Conservation (phyloP, 2,113 vertebrate genomes). For the Grantiella picta region DNA sequence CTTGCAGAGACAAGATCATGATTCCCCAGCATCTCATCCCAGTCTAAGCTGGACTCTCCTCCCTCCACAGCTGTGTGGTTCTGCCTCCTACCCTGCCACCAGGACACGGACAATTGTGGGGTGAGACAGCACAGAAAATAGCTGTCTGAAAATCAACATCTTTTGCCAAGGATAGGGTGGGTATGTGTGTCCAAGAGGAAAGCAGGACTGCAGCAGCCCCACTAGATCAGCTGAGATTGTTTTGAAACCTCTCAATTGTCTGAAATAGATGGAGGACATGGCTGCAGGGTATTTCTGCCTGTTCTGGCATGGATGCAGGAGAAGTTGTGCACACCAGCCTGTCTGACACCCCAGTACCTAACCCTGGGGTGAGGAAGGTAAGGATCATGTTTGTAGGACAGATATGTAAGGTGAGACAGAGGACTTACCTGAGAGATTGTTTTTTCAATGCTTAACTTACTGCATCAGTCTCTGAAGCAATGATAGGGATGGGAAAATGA, state of each 20-base stretch:
- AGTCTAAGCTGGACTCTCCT: accelerated
- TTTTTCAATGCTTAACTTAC: not conserved
- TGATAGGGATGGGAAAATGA: not conserved
- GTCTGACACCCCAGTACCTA: not conserved
- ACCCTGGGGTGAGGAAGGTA: not conserved
- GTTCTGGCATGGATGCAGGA: not conserved
- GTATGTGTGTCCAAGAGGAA: not conserved
- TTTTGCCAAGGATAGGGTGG: not conserved
- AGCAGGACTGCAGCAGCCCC: not conserved
- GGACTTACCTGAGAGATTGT: not conserved
- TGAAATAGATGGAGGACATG: not conserved
- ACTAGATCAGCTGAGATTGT: not conserved
- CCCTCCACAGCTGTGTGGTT: not conserved
- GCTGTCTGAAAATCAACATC: not conserved
- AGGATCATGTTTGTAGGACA: not conserved
- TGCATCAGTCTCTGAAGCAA: not conserved
- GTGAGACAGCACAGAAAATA: not conserved
- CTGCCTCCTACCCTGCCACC: not conserved
- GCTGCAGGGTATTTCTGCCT: not conserved
- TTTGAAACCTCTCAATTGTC: not conserved
- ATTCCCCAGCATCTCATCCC: not conserved
- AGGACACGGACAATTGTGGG: not conserved
- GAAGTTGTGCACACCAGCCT: accelerated
- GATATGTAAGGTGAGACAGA: not conserved
- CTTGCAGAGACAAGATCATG: not conserved